A percentile compares a stretch with the other conserved stretches of the same genome.
phyloP scores from a whole-genome alignment of 2,797 vertebrate species.

The Trichosurus vulpecula region DNA sequence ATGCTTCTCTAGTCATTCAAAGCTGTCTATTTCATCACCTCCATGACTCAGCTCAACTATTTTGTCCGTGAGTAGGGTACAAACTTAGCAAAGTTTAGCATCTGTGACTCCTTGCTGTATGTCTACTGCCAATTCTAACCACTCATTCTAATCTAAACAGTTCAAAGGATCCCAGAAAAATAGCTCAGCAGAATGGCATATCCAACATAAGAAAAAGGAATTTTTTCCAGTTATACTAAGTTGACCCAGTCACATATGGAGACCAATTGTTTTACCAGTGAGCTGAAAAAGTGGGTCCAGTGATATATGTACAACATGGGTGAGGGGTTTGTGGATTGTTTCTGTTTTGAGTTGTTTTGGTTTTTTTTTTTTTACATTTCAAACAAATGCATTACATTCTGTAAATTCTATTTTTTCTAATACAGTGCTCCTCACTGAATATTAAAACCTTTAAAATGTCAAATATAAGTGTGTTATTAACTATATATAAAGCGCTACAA shows the following conservation, averaged over 20 bases:
- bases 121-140: neutral
- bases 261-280: rapidly evolving
- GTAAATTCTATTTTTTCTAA: constrained; percentile 47
- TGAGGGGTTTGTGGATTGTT: neutral
- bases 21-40: constrained; percentile 73
- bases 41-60: constrained; percentile 68
- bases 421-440: constrained; percentile 67
- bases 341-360: neutral
- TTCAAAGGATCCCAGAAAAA: constrained; percentile 9
- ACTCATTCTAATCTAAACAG: neutral
- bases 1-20: constrained; percentile 69
- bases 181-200: constrained; percentile 3
- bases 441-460: constrained; percentile 42
- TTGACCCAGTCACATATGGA: neutral
- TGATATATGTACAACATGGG: neutral
- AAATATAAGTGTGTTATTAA: constrained; percentile 7
- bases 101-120: constrained; percentile 34
- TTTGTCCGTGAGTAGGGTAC: constrained; percentile 72
- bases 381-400: constrained; percentile 46
- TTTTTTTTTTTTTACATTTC: constrained; percentile 45
- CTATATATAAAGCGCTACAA: constrained; percentile 39
- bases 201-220: neutral
- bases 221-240: rapidly evolving
- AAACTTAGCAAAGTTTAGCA: constrained; percentile 57
- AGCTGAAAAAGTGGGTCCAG: neutral